Base-by-base conservation (phyloP, 2,113 vertebrate species). In the Balaeniceps rex region DNA sequence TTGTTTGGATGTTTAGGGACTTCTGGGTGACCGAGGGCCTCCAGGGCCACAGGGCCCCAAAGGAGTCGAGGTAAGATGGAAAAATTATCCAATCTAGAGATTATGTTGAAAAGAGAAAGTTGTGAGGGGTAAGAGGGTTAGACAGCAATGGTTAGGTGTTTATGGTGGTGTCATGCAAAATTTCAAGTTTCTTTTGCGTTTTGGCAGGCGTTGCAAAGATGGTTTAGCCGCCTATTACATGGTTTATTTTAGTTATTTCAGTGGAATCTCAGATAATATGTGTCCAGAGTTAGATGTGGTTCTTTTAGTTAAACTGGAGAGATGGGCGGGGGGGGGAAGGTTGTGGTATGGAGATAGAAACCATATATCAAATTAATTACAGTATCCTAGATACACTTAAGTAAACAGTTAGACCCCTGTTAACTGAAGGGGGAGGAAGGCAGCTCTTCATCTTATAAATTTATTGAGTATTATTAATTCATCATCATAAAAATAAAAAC, bases 1-100 rank as follows among this genome's bases (percentile, higher is more conserved):
- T 18, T 95, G 14, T 93, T 66, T 97, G 95, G 18, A 80, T 88
- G 83, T 98, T 94, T 83, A 99, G 99, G 99, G 99, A 97, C 74
- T 98, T 83, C 98, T 99, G 90, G 99, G 99, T 97, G 97, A 97
- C 26, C 98, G 99, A 96, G 99, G 99, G 4, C 98, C 98, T 82
- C 98, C 98, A 87, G 99, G 99, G 64, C 99, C 99, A 38, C 98
- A 95, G 9, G 99, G 99, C 49, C 98, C 99, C 92, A 99, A 99
- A 97, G 99, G 99, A 98, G 96, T 88, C 92, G 98, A 99, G 99
- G 99, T 99, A 98, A 97, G 96, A 61, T 84, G 64, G 60, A 93
- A 93, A 85, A 61, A 74, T 17, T 63, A 54, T 55, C 25, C 6
- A 55, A 7, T 84, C 55, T 89, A 65, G 18, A 69, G 21, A 33